Conservation (phyloP, 2,113 vertebrate species). For the Acanthisitta chloris region DNA sequence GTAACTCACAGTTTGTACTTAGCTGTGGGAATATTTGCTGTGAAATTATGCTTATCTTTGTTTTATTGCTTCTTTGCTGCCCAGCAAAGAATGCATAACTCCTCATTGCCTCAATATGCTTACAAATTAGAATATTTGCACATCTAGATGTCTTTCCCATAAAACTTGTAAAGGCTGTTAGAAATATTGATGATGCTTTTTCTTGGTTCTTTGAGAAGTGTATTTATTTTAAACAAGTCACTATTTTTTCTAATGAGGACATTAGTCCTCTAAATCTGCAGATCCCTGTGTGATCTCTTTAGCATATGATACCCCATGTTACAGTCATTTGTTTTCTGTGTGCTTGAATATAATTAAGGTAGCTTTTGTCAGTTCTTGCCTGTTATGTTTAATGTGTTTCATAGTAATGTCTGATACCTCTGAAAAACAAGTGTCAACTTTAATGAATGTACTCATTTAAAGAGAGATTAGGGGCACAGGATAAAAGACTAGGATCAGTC, state of each 20-base stretch:
- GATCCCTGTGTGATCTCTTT: not conserved
- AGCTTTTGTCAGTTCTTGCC: not conserved
- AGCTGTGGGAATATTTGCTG: not conserved
- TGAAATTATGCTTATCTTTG: not conserved
- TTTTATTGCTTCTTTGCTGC: not conserved
- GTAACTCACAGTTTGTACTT: not conserved
- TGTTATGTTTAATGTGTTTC: not conserved
- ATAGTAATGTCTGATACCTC: not conserved
- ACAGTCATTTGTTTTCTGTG: not conserved
- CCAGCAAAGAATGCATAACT: not conserved
- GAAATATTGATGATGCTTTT: constrained; percentile 6
- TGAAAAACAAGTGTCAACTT: not conserved
- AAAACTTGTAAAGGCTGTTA: not conserved
- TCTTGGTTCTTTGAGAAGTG: not conserved
- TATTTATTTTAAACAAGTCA: not conserved
- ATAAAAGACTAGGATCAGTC: not conserved
- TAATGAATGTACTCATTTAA: not conserved
- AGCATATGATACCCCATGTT: accelerated
- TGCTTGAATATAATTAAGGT: not conserved
- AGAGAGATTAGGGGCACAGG: not conserved
- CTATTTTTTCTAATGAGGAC: not conserved
- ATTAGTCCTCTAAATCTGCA: not conserved
- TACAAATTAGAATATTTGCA: constrained; percentile 1
- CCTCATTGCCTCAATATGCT: not conserved
- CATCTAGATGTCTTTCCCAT: not conserved